Conservation (phyloP, 2,113 vertebrate genomes). For the Ptilonorhynchus violaceus region DNA sequence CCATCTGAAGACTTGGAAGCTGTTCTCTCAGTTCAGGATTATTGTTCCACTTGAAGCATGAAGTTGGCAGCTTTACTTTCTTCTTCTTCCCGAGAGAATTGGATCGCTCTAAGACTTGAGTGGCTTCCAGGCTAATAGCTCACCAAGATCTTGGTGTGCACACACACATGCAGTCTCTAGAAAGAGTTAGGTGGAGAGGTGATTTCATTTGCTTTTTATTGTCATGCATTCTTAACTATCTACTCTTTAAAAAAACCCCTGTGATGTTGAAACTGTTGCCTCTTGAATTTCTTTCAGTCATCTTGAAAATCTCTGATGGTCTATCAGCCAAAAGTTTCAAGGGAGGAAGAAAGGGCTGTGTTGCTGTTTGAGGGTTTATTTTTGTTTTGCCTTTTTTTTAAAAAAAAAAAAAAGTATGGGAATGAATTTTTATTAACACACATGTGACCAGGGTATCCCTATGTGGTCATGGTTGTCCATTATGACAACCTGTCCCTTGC, state of each 20-base stretch:
- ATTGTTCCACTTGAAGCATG: conserved; percentile 59
- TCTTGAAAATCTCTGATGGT: neutral
- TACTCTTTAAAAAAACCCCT: neutral
- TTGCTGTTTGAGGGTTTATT: neutral
- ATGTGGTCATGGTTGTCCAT: neutral
- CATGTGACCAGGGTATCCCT: rapidly evolving
- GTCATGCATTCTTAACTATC: neutral
- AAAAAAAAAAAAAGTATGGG: neutral
- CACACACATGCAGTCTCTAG: neutral
- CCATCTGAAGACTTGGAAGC: conserved; percentile 58
- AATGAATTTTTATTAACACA: neutral
- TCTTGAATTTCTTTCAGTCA: neutral
- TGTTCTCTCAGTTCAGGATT: conserved; percentile 34
- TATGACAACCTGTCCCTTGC: neutral
- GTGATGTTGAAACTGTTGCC: neutral
- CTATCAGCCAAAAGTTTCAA: neutral
- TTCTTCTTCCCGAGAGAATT: conserved; percentile 50
- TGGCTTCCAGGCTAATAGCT: conserved; percentile 35
- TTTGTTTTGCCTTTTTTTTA: neutral
- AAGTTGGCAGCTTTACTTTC: conserved; percentile 59
- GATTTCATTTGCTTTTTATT: conserved; percentile 1
- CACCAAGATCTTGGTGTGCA: neutral
- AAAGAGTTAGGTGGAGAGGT: neutral
- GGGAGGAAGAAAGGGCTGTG: neutral
- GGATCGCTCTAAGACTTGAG: conserved; percentile 46